Evolutionary conservation across 2,113 vertebrate genomes (phyloP).

Genomic region (Elanus axillaris): DNA sequence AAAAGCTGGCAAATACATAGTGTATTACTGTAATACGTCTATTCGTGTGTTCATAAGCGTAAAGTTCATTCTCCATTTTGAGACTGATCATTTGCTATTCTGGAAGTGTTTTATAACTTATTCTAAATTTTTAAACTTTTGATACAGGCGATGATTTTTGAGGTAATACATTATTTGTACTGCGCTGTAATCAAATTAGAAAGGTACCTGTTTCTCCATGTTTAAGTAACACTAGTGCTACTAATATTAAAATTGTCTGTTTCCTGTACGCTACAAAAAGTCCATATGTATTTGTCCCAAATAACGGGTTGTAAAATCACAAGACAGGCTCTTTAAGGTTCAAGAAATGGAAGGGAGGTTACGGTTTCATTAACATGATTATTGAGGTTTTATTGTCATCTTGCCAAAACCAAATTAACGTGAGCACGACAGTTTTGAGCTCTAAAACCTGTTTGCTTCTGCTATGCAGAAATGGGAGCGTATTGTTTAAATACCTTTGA

Average conservation of each 20-base stretch:
- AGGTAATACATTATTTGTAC: conserved; percentile 53
- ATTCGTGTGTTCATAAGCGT: not conserved
- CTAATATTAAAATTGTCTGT: conserved; percentile 17
- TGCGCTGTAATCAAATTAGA: conserved; percentile 10
- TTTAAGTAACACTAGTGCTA: conserved; percentile 32
- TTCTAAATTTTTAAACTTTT: conserved; percentile 67
- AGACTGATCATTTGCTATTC: not conserved
- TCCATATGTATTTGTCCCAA: not conserved
- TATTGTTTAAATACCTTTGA: conserved; percentile 60
- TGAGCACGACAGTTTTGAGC: conserved; percentile 29
- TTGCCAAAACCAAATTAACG: conserved; percentile 65
- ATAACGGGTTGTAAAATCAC: not conserved
- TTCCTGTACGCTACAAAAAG: not conserved
- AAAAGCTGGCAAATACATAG: not conserved
- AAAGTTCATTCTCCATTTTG: not conserved
- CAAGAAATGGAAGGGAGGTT: not conserved
- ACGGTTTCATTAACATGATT: conserved; percentile 11
- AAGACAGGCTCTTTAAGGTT: not conserved
- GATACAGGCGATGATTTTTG: conserved; percentile 57
- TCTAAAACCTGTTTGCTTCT: conserved; percentile 67
- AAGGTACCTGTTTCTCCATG: conserved; percentile 25
- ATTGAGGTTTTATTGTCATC: not conserved
- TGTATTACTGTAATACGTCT: not conserved
- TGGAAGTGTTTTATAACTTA: conserved; percentile 41
- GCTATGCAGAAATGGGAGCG: conserved; percentile 74